Percentiles rank a stretch among this genome's conserved stretches.
Evolutionary conservation across 2,888 invertebrate genomes (phyloP).

Genomic region (Yponomeuta plumbellus): DNA sequence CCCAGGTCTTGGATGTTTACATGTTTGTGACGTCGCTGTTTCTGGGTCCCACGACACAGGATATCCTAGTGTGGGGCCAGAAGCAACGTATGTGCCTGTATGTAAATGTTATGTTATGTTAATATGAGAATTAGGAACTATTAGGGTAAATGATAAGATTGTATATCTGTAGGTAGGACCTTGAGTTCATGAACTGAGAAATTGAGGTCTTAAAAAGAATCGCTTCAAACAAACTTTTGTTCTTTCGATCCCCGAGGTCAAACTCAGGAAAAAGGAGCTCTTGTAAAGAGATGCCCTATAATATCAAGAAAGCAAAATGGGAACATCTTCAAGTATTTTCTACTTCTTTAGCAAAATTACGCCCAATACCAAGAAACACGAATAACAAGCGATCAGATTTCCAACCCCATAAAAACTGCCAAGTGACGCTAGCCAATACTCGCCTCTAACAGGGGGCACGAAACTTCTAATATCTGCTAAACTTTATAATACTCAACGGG

Average conservation of each 20-base stretch:
- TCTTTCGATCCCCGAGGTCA: background rate
- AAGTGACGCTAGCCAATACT: background rate
- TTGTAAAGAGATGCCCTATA: background rate
- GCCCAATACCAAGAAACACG: too few species aligned
- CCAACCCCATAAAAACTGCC: background rate
- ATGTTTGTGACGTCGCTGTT: too few species aligned
- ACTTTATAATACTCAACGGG: constrained; percentile 15
- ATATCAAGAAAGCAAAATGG: background rate
- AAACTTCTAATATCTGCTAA: background rate
- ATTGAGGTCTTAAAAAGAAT: background rate
- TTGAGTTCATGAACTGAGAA: too few species aligned
- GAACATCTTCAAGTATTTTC: background rate
- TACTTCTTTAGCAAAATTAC: background rate
- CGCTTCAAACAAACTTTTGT: background rate
- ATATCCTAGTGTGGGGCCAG: too few species aligned
- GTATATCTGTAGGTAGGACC: too few species aligned
- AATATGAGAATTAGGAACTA: too few species aligned
- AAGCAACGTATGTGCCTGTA: too few species aligned
- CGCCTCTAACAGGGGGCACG: background rate
- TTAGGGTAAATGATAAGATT: too few species aligned
- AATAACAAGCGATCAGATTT: too few species aligned
- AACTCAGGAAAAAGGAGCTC: background rate
- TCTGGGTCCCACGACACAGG: too few species aligned
- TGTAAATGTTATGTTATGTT: too few species aligned
- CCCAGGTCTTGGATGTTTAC: too few species aligned